Conservation (phyloP, 2,797 vertebrate genomes). For the Periparus ater region DNA sequence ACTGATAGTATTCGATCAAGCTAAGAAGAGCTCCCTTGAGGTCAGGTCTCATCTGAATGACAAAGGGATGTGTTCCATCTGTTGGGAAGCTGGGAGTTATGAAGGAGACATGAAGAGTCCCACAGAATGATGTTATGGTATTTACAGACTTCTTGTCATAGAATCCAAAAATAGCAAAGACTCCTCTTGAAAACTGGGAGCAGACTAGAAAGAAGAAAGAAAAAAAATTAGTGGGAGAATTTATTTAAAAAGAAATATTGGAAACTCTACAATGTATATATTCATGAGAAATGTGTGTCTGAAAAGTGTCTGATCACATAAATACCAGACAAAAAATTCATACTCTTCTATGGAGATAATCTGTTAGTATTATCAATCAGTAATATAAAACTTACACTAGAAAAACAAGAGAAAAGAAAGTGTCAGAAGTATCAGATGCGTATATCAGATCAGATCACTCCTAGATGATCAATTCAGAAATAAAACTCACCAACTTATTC, state of each 20-base stretch:
- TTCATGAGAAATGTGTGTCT: not conserved
- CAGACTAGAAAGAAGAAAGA: constrained; percentile 83
- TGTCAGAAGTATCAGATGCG: not conserved
- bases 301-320: not conserved
- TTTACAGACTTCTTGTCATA: constrained; percentile 99
- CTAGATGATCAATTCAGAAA: not conserved
- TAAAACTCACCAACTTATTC: not conserved
- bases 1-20: constrained; percentile 98
- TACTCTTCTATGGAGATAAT: not conserved
- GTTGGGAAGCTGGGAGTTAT: constrained; percentile 98
- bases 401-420: not conserved
- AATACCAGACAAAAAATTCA: not conserved
- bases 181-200: constrained; percentile 99
- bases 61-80: constrained; percentile 95
- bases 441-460: not conserved
- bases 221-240: not conserved
- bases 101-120: constrained; percentile 97
- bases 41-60: constrained; percentile 98
- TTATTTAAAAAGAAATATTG: not conserved
- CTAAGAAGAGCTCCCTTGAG: constrained; percentile 98
- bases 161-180: constrained; percentile 99
- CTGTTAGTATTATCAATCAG: not conserved
- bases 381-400: not conserved
- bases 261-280: not conserved
- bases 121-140: constrained; percentile 98